A percentile compares a stretch with the other conserved stretches of the same genome.
These are phyloP conservation scores for Drosophila birchii DNA, from an alignment of 2,888 invertebrate species.

Conservation along the genomic window DNA sequence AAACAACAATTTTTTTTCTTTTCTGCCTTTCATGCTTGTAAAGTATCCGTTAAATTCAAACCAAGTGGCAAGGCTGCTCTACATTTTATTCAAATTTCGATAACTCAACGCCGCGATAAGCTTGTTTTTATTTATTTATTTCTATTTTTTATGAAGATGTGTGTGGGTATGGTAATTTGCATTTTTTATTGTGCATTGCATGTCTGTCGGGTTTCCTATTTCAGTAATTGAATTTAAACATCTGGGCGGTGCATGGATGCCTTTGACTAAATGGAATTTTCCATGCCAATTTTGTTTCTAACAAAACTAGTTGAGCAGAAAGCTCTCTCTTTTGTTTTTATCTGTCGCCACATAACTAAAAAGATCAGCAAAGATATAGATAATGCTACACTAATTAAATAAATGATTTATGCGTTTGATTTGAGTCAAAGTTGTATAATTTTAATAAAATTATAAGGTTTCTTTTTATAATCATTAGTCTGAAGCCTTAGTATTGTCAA, in stretches of 20 bases:
- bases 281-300: slow-evolving; percentile 15
- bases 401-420: neutral
- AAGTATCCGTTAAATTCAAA: neutral
- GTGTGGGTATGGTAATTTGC: neutral
- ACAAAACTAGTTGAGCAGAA: slow-evolving; percentile 31
- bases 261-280: slow-evolving; percentile 43
- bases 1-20: neutral
- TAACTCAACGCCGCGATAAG: neutral
- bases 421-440: neutral
- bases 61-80: neutral
- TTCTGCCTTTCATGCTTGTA: neutral
- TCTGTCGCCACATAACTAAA: neutral
- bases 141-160: neutral
- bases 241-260: slow-evolving; percentile 7
- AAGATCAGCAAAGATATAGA: neutral
- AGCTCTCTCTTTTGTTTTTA: slow-evolving; percentile 40
- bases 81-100: neutral
- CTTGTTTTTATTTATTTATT: neutral
- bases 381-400: neutral
- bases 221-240: neutral
- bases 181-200: neutral
- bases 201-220: neutral
- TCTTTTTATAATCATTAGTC: neutral
- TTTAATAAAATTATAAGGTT: neutral
- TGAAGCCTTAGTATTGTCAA: too few species aligned